A percentile compares a stretch with the other conserved stretches of the same genome.
Evolutionary conservation across 2,888 invertebrate species (phyloP).

Genomic region (Drosophila pseudotalamancana): DNA sequence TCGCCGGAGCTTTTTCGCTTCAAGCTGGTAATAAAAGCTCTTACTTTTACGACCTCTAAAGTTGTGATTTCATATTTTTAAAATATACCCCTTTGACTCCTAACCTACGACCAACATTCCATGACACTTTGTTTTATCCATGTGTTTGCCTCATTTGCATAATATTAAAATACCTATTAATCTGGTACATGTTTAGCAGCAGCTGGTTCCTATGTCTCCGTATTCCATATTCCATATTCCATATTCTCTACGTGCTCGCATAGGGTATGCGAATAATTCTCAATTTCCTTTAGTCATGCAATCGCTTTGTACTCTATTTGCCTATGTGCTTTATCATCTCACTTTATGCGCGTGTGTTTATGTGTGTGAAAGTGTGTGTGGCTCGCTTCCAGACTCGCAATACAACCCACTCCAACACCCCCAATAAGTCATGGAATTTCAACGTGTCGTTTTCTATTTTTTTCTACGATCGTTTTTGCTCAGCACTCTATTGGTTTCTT

Average conservation of each 20-base stretch:
- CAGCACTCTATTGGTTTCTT: conserved; percentile 11
- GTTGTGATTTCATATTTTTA: too few relatives aligned
- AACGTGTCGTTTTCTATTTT: conserved; percentile 42
- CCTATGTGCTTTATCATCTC: conserved; percentile 35
- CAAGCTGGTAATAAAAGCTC: neutral
- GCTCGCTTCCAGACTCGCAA: conserved; percentile 46
- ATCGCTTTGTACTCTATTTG: conserved; percentile 28
- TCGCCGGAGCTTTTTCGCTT: conserved; percentile 6
- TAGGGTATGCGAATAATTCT: conserved; percentile 28
- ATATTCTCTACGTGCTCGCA: conserved; percentile 37
- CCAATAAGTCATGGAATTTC: conserved; percentile 4
- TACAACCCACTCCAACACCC: conserved; percentile 1
- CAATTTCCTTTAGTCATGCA: conserved; percentile 3
- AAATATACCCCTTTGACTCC: conserved; percentile 1
- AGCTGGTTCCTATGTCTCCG: conserved; percentile 22
- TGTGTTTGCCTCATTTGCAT: conserved; percentile 55
- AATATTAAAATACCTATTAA: conserved; percentile 43
- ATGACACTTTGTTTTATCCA: conserved; percentile 1
- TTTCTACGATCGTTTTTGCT: conserved; percentile 25
- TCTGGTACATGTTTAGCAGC: conserved; percentile 42
- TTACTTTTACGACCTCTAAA: neutral
- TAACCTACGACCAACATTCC: neutral
- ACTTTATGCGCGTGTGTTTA: conserved; percentile 4
- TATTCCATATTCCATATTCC: conserved; percentile 14
- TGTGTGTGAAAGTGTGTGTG: conserved; percentile 17